phyloP scores from a whole-genome alignment of 2,797 vertebrate species.

The Typhlichthys subterraneus region DNA sequence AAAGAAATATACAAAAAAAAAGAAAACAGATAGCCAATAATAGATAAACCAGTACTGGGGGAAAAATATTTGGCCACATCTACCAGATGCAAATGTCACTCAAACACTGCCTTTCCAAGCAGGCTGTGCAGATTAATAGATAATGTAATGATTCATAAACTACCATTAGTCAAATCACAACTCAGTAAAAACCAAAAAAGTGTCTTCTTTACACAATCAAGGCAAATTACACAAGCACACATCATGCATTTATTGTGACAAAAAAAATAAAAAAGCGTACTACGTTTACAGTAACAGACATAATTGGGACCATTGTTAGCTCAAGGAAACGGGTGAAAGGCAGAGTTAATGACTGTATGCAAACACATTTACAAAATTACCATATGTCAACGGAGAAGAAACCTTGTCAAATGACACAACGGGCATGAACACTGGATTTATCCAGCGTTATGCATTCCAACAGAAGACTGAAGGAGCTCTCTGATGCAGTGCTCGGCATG shows the following conservation, averaged over 20 bases:
- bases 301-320: slow-evolving; percentile 78
- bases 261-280: slow-evolving; percentile 57
- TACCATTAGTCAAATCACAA: slow-evolving; percentile 57
- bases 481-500: slow-evolving; percentile 58
- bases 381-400: slow-evolving; percentile 75
- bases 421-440: slow-evolving; percentile 71
- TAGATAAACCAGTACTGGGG: no score
- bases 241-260: slow-evolving; percentile 61
- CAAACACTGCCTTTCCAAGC: slow-evolving; percentile 32
- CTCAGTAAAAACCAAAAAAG: slow-evolving; percentile 44
- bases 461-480: slow-evolving; percentile 62
- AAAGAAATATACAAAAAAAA: slow-evolving; percentile 1
- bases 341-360: slow-evolving; percentile 75
- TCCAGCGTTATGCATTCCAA: slow-evolving; percentile 70
- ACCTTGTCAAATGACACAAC: slow-evolving; percentile 74
- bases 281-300: slow-evolving; percentile 74
- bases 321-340: slow-evolving; percentile 76
- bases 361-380: slow-evolving; percentile 78
- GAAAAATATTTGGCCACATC: slow-evolving; percentile 13
- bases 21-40: not conserved
- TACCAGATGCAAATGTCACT: slow-evolving; percentile 39
- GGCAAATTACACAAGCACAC: slow-evolving; percentile 61
- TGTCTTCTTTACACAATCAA: slow-evolving; percentile 46
- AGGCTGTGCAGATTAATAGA: slow-evolving; percentile 32
- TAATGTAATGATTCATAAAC: slow-evolving; percentile 48